phyloP scores from a whole-genome alignment of 2,113 vertebrate genomes.

The Pollachius pollachius region DNA sequence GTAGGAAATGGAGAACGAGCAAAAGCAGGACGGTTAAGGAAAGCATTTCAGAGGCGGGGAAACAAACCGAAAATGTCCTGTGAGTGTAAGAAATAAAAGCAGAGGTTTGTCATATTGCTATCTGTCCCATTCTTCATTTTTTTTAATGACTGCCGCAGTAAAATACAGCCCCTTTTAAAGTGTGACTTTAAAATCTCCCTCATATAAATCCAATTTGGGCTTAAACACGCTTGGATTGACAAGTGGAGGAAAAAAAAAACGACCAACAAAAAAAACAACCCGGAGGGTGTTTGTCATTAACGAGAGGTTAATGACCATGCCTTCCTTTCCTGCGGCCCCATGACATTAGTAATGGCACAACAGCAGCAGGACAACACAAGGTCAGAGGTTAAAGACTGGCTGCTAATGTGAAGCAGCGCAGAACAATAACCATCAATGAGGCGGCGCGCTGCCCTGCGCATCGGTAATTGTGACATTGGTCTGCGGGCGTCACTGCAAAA shows the following conservation, averaged over 20 bases:
- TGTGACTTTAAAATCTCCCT: slow-evolving; percentile 24
- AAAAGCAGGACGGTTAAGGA: slow-evolving; percentile 32
- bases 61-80: slow-evolving; percentile 15
- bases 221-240: too few relatives aligned
- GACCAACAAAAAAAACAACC: slow-evolving; percentile 31
- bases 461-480: slow-evolving; percentile 45
- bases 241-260: slow-evolving; percentile 36
- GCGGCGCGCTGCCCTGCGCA: slow-evolving; percentile 49
- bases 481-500: slow-evolving; percentile 47
- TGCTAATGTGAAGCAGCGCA: slow-evolving; percentile 60
- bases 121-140: slow-evolving; percentile 29
- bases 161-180: slow-evolving; percentile 37
- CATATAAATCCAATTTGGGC: slow-evolving; percentile 56
- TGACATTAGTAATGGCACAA: slow-evolving; percentile 63
- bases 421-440: slow-evolving; percentile 65
- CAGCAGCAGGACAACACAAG: slow-evolving; percentile 47
- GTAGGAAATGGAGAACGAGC: slow-evolving; percentile 51
- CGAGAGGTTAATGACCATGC: slow-evolving; percentile 58
- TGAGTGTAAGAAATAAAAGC: slow-evolving; percentile 27
- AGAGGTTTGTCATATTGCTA: slow-evolving; percentile 49
- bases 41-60: slow-evolving; percentile 32
- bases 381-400: slow-evolving; percentile 60
- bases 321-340: slow-evolving; percentile 30
- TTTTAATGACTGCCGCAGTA: slow-evolving; percentile 5
- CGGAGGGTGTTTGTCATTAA: slow-evolving; percentile 46